phyloP scores from a whole-genome alignment of 2,888 invertebrate genomes.

The Lycaena phlaeas region DNA sequence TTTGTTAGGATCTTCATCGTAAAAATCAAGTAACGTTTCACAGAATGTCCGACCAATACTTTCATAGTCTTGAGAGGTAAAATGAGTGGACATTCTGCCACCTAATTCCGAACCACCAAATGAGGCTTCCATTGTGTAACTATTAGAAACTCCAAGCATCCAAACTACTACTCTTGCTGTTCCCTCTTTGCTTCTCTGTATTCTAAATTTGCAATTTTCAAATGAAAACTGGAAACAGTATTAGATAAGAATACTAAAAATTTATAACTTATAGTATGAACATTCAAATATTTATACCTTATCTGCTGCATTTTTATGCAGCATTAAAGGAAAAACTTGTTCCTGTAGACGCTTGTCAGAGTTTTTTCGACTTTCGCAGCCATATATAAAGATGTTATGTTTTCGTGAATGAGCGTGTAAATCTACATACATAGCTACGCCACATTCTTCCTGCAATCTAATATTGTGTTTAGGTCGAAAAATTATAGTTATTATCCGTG shows the following conservation, averaged over 20 bases:
- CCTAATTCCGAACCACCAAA: conserved; percentile 92
- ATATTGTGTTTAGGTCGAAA: conserved; percentile 20
- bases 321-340: conserved; percentile 94
- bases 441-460: conserved; percentile 91
- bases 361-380: conserved; percentile 90
- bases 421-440: conserved; percentile 92
- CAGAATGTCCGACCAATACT: conserved; percentile 91
- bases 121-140: conserved; percentile 96
- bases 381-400: conserved; percentile 97
- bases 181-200: conserved; percentile 94
- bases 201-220: conserved; percentile 93
- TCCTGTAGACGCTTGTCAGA: conserved; percentile 87
- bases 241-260: background rate
- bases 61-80: conserved; percentile 77
- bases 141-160: conserved; percentile 95
- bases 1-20: conserved; percentile 88
- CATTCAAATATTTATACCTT: conserved; percentile 76
- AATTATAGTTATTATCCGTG: background rate
- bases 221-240: conserved; percentile 83
- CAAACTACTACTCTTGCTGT: conserved; percentile 95
- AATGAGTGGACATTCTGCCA: conserved; percentile 87
- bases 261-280: background rate
- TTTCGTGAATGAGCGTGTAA: conserved; percentile 95
- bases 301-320: conserved; percentile 92
- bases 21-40: conserved; percentile 93